Conservation (phyloP, 2,113 vertebrate genomes). For the Hystrix brachyura region DNA sequence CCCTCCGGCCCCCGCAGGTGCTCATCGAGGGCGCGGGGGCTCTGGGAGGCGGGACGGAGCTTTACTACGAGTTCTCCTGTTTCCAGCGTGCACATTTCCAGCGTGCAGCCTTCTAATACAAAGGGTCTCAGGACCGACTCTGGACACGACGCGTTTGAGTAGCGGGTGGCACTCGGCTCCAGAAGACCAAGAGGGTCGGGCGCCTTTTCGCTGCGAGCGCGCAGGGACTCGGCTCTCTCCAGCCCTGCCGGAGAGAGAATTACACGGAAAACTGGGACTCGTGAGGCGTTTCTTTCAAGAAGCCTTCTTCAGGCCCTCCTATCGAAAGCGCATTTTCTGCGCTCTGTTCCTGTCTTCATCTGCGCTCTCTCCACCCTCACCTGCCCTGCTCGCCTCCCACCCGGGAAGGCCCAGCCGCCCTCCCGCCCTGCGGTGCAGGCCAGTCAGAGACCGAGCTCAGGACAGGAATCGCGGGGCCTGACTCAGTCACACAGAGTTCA, state of each 20-base stretch:
- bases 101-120: no score
- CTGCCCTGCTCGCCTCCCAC: no score
- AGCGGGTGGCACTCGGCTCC: no score
- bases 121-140: no score
- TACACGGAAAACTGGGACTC: background rate
- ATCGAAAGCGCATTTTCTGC: background rate
- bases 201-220: no score
- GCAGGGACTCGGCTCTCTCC: background rate
- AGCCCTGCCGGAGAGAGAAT: background rate
- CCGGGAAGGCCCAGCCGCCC: no score
- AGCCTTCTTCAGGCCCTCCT: background rate
- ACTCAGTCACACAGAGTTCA: constrained; percentile 57
- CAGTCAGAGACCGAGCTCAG: no score
- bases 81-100: background rate
- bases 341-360: background rate
- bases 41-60: background rate
- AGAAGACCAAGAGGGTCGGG: no score
- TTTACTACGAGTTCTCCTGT: background rate
- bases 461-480: background rate
- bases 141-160: no score
- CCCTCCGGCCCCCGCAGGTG: background rate
- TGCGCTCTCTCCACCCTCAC: background rate
- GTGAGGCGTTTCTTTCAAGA: background rate
- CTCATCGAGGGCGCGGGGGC: background rate
- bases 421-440: no score